Conservation (phyloP, 2,797 vertebrate species). For the Liparis tanakae region DNA sequence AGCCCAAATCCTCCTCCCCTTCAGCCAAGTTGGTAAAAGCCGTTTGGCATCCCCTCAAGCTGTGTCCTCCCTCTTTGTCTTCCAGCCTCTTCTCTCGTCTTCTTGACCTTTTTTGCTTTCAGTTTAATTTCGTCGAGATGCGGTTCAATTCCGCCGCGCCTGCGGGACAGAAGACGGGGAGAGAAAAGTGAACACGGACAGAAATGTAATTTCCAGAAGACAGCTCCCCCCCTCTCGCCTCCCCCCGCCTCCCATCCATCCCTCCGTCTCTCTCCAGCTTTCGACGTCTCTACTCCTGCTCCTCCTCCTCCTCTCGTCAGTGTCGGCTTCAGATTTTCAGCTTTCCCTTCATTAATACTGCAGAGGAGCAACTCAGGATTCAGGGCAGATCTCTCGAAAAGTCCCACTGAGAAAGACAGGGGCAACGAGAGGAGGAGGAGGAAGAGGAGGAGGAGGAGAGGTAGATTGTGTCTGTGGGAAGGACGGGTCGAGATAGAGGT, state of each 20-base stretch:
- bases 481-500: constrained; percentile 53
- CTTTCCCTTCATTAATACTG: constrained; percentile 72
- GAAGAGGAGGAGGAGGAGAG: constrained; percentile 10
- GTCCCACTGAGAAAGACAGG: constrained; percentile 56
- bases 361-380: constrained; percentile 65
- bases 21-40: constrained; percentile 47
- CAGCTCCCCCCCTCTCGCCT: constrained; percentile 16
- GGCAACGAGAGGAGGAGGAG: constrained; percentile 3
- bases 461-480: constrained; percentile 53
- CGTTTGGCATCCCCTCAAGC: constrained; percentile 36
- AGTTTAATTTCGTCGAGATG: constrained; percentile 53
- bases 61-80: constrained; percentile 35
- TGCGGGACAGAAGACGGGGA: constrained; percentile 54
- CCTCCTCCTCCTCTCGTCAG: constrained; percentile 41
- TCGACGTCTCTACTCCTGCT: constrained; percentile 45
- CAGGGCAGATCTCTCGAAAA: constrained; percentile 53
- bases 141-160: constrained; percentile 54
- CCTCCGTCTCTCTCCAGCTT: constrained; percentile 47
- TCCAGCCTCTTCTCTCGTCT: constrained; percentile 34
- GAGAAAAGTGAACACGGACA: constrained; percentile 52
- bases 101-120: constrained; percentile 41
- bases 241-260: constrained; percentile 47
- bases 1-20: constrained; percentile 16
- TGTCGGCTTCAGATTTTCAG: constrained; percentile 60
- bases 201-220: constrained; percentile 50